Evolutionary conservation across 2,888 invertebrate species (phyloP).

Genomic region (Pegoplata infirma): DNA sequence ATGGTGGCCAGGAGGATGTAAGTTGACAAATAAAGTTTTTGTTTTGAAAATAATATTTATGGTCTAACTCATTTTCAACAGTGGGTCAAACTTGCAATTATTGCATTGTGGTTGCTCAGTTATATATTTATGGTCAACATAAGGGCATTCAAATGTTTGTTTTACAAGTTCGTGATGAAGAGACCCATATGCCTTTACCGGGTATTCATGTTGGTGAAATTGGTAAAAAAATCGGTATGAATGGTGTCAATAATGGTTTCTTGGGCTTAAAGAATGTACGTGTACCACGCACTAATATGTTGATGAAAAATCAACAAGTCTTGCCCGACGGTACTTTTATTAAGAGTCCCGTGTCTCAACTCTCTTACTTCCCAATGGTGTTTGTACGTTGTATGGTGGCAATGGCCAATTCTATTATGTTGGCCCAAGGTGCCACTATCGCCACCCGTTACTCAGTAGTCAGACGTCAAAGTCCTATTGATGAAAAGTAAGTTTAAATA

Average conservation of each 20-base stretch:
- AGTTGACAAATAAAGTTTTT: no score
- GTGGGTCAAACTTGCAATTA: conserved; percentile 95
- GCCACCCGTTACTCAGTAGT: conserved; percentile 93
- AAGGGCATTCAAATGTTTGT: conserved; percentile 95
- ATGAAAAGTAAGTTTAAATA: conserved; percentile 81
- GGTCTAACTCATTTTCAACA: conserved; percentile 74
- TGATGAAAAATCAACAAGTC: conserved; percentile 94
- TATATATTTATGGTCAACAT: conserved; percentile 87
- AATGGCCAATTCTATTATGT: conserved; percentile 84
- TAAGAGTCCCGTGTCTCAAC: conserved; percentile 87
- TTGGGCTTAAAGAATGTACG: conserved; percentile 90
- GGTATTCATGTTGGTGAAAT: conserved; percentile 95
- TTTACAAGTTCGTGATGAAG: conserved; percentile 92
- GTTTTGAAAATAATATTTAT: no score
- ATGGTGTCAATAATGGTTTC: conserved; percentile 93
- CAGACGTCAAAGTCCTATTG: conserved; percentile 90
- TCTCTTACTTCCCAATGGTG: conserved; percentile 91
- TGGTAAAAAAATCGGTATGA: conserved; percentile 94
- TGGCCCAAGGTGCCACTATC: conserved; percentile 90
- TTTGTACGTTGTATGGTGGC: conserved; percentile 91
- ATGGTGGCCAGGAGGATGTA: conserved; percentile 97
- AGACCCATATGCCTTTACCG: conserved; percentile 90
- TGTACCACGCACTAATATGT: conserved; percentile 92
- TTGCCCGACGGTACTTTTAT: conserved; percentile 93
- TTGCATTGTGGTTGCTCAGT: conserved; percentile 92